Percentiles rank a stretch among this genome's conserved stretches.
phyloP scores from a whole-genome alignment of 1,140 invertebrate genomes.

The Acyrthosiphon pisum region DNA sequence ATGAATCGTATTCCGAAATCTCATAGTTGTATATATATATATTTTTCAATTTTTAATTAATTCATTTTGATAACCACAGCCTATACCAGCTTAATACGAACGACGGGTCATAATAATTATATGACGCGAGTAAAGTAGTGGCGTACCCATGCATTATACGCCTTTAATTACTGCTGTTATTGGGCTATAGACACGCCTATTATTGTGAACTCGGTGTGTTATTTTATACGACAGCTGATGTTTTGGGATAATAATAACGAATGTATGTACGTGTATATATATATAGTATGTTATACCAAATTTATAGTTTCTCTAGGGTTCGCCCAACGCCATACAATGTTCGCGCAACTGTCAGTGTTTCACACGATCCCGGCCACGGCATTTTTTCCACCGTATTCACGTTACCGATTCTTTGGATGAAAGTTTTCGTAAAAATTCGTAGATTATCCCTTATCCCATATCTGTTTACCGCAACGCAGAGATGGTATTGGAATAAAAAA shows the following conservation, averaged over 20 bases:
- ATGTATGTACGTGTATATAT: background rate
- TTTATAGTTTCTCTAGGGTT: background rate
- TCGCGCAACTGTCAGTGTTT: background rate
- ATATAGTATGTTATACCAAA: background rate
- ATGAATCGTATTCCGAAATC: background rate
- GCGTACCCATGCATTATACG: background rate
- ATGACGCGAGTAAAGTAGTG: background rate
- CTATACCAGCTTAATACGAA: background rate
- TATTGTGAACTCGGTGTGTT: background rate
- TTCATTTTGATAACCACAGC: background rate
- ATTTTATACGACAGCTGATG: slow-evolving; percentile 7
- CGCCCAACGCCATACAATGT: background rate
- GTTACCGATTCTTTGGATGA: background rate
- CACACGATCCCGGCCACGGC: background rate
- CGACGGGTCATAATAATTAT: background rate
- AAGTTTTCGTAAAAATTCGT: slow-evolving; percentile 5
- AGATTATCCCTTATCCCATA: background rate
- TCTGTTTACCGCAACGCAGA: background rate
- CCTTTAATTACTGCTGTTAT: background rate
- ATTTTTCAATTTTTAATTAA: background rate
- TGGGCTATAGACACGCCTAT: background rate
- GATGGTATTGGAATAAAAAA: background rate
- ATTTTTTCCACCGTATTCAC: background rate
- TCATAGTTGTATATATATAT: background rate
- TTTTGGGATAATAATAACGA: background rate